Base-by-base conservation (phyloP, 64 coral and sea anemone genomes). In the Pachyseris speciosa region DNA sequence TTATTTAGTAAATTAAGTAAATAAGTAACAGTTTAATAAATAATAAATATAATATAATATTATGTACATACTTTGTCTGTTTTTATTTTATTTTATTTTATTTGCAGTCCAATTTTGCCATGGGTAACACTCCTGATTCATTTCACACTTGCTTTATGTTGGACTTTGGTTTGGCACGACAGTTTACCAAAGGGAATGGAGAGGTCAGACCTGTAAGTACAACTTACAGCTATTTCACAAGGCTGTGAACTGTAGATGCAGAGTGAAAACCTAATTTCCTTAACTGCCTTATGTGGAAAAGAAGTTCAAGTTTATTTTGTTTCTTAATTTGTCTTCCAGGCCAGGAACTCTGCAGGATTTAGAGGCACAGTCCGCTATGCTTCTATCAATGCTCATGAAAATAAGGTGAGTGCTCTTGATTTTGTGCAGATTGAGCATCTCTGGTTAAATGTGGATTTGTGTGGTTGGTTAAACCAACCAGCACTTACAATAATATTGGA, bases 351-450 rank as follows among this genome's bases (percentile, higher is more conserved):
- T 45, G 97, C 97, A 79, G 97, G 97, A 43, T 99, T 99, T 69
- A 75, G 97, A 76, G 97, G 97, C 7, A 99, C 97, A 59, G 97
- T 99, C 52, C 86, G 97, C 36, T 99, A 99, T 99, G 97, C 97
- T 40, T 95, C 97, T 4, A 87, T 91, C 33, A 95, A 99, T 93
- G 97, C 97, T 61, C 97, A 99, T 84, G 90, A 99, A 3, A 99
- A 93, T 74, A 99, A 99, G 94, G 97, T 99, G 77, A n/a, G n/a
- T n/a, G n/a, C n/a, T n/a, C n/a, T n/a, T n/a, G n/a, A n/a, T n/a
- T n/a, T n/a, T n/a, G n/a, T n/a, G n/a, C n/a, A n/a, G n/a, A n/a
- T n/a, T n/a, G n/a, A n/a, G n/a, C n/a, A n/a, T n/a, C n/a, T n/a
- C n/a, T n/a, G n/a, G n/a, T n/a, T n/a, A n/a, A n/a, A n/a, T n/a